A percentile compares a stretch with the other conserved stretches of the same genome.
Conservation (phyloP, 2,113 vertebrate species). For the Sceloporus undulatus region DNA sequence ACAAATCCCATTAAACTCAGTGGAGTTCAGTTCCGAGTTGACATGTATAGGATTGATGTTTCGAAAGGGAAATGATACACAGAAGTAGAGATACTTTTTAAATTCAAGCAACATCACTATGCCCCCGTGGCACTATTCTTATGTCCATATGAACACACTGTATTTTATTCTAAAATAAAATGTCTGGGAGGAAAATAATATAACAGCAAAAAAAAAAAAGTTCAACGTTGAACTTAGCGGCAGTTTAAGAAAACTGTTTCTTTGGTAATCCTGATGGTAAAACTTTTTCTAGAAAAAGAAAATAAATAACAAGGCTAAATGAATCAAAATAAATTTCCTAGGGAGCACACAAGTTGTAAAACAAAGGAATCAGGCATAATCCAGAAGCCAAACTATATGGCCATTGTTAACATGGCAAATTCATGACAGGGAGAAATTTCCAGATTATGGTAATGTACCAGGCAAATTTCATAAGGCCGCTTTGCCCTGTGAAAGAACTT, state of each 20-base stretch:
- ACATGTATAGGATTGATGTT: not conserved
- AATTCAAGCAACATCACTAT: not conserved
- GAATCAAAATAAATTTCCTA: not conserved
- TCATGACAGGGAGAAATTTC: not conserved
- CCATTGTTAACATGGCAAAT: not conserved
- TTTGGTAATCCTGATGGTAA: not conserved
- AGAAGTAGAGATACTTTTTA: not conserved
- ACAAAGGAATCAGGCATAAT: not conserved
- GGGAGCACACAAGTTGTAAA: not conserved
- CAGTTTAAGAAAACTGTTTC: not conserved
- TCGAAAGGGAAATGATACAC: not conserved
- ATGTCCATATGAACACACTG: too few relatives aligned
- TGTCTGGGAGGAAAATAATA: not conserved
- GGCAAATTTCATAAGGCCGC: not conserved
- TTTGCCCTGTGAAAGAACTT: not conserved
- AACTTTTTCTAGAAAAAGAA: not conserved
- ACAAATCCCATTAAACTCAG: not conserved
- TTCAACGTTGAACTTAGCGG: not conserved
- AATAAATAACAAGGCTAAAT: too few relatives aligned
- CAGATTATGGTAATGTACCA: not conserved
- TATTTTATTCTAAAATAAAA: slow-evolving; percentile 4
- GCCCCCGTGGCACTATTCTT: not conserved
- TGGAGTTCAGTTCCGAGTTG: not conserved
- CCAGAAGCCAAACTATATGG: not conserved
- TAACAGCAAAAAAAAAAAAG: not conserved